Base-by-base conservation (phyloP, 2,797 vertebrate genomes). In the Gallinago stenura region DNA sequence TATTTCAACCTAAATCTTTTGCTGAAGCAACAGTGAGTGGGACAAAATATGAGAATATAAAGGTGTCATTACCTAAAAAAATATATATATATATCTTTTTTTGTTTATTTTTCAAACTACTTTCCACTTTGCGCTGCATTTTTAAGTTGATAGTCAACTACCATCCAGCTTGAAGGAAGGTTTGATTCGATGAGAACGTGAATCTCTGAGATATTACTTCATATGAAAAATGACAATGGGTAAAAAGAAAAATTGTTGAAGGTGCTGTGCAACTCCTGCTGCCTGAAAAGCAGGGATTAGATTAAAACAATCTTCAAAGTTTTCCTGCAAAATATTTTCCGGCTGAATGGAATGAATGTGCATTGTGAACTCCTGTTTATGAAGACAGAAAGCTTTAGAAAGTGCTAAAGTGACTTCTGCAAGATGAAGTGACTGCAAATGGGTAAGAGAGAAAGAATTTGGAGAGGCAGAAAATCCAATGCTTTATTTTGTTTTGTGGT, bases 311-410 rank as follows among this genome's bases (percentile, higher is more conserved):
- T 54, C n/a, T 88, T 57, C 14, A 61, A 35, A 31, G 4, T 21
- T 20, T 28, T 89, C 10, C 33, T 60, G 22, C 28, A 81, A 77
- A 77, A 35, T 33, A 26, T 31, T 71, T 75, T 45, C 53, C 48
- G 45, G 9, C 17, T 94, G 80, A 80, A 71, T 56, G 22, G 26
- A 78, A 50, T 50, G 19, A 48, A 30, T 13, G 10, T 28, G 8
- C 17, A 33, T 61, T 93, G 72, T 22, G 37, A 85, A 33, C 30
- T 82, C 48, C 26, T n/a, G 33, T 8, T 79, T 41, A 77, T 28
- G 12, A 46, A 51, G 75, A 53, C 96, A 89, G 54, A 15, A 88
- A 84, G n/a, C 8, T 91, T 58, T 70, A 71, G 41, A 66, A 77
- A 80, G 4, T 57, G 50, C 25, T 90, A 41, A 68, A 85, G 24